Conservation (phyloP, 2,888 invertebrate genomes). For the Minunthozetes semirufus region DNA sequence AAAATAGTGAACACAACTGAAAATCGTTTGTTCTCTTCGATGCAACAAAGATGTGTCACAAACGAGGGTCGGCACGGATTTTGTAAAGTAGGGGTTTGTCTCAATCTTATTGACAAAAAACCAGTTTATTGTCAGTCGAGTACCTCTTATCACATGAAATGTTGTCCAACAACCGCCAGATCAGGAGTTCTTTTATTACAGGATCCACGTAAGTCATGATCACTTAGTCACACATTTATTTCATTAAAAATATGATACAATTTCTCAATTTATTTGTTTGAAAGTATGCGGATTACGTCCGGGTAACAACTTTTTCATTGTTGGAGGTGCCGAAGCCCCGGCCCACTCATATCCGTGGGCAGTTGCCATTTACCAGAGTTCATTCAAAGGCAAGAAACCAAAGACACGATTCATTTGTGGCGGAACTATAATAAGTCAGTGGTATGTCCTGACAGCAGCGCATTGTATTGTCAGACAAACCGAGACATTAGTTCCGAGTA, state of each 20-base stretch:
- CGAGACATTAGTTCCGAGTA: neutral
- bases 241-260: too few relatives aligned
- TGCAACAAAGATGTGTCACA: conserved; percentile 6
- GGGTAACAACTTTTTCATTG: conserved; percentile 5
- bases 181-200: neutral
- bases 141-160: neutral
- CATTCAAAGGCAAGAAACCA: neutral
- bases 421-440: conserved; percentile 23
- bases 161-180: conserved; percentile 28
- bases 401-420: conserved; percentile 28
- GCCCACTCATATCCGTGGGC: conserved; percentile 25
- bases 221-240: neutral
- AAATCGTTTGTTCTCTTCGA: neutral
- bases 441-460: conserved; percentile 33
- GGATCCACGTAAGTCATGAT: neutral
- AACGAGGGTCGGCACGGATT: conserved; percentile 28
- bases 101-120: conserved; percentile 7
- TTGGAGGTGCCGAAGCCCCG: conserved; percentile 13
- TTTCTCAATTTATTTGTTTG: neutral
- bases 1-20: neutral
- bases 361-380: neutral
- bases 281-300: conserved; percentile 26
- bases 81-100: conserved; percentile 17
- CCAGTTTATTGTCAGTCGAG: conserved; percentile 14
- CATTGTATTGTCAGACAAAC: conserved; percentile 31